Conservation (phyloP, 2,888 invertebrate species). For the Philopedon plagiatum region DNA sequence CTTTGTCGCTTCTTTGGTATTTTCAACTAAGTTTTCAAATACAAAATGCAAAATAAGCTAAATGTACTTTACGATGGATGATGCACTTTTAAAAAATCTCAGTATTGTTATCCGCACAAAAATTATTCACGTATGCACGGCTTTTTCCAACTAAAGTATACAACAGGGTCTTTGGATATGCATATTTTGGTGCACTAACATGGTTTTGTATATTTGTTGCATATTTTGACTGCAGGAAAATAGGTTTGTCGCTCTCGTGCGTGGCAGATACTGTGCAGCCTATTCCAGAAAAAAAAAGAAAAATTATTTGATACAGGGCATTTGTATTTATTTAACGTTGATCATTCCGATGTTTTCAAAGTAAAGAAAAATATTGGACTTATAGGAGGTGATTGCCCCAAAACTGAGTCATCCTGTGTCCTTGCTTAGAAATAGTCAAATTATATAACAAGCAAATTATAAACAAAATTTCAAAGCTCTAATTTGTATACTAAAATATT, state of each 20-base stretch:
- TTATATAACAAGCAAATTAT: too few species aligned
- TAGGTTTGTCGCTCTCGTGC: background rate
- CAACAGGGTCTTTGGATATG: slow-evolving; percentile 12
- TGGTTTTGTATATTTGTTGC: slow-evolving; percentile 15
- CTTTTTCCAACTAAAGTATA: slow-evolving; percentile 23
- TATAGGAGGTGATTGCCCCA: too few species aligned
- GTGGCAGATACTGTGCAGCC: slow-evolving; percentile 10
- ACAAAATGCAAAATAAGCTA: slow-evolving; percentile 4
- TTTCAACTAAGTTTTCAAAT: slow-evolving; percentile 15
- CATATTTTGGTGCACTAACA: slow-evolving; percentile 1
- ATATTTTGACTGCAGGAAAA: slow-evolving; percentile 2
- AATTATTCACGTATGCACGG: slow-evolving; percentile 2
- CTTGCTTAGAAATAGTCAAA: too few species aligned
- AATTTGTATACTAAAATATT: too few species aligned
- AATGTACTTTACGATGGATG: background rate
- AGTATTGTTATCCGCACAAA: slow-evolving; percentile 11
- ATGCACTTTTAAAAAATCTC: slow-evolving; percentile 8
- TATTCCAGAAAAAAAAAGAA: background rate
- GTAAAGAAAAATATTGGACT: too few species aligned
- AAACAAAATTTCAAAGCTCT: too few species aligned
- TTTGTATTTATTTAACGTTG: too few species aligned
- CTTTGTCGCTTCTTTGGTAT: slow-evolving; percentile 7
- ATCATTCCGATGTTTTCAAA: too few species aligned
- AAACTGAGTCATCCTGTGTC: too few species aligned
- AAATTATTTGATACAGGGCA: background rate